These are phyloP conservation scores for Camelus dromedarius DNA, from an alignment of 2,113 vertebrate species.

Conservation along the genomic window DNA sequence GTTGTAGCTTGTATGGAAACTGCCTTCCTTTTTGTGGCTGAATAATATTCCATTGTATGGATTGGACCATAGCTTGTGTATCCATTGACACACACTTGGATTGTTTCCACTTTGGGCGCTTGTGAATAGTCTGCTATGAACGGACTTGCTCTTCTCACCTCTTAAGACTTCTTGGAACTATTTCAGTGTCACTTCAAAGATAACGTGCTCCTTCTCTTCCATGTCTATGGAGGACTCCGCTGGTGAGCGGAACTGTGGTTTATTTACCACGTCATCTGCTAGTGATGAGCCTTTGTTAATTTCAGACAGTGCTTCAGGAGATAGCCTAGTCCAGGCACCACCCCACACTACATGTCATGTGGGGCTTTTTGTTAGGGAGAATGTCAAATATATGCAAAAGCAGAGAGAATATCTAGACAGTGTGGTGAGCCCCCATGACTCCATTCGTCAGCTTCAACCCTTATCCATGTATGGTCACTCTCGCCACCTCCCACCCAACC, in stretches of 20 bases:
- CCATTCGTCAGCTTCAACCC: neutral
- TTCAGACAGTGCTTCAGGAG: neutral
- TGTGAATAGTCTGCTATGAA: neutral
- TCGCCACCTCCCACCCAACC: neutral
- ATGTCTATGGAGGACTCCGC: neutral
- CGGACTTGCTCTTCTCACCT: neutral
- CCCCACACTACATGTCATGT: neutral
- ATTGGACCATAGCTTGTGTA: neutral
- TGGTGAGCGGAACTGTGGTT: neutral
- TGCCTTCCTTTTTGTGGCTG: neutral
- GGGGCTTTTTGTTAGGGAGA: neutral
- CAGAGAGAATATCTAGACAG: neutral
- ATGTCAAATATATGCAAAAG: neutral
- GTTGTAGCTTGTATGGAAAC: fast-evolving
- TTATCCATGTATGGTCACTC: too few relatives aligned
- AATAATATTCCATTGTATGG: neutral
- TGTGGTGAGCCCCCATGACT: neutral
- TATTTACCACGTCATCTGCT: neutral
- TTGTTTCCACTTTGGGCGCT: neutral
- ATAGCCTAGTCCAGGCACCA: neutral
- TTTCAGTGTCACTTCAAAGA: neutral
- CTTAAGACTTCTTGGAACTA: neutral
- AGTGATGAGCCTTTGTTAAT: neutral
- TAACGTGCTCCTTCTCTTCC: neutral
- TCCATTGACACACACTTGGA: neutral